These are phyloP conservation scores for Drosophila leontia DNA, from an alignment of 1,140 invertebrate genomes.

Conservation along the genomic window DNA sequence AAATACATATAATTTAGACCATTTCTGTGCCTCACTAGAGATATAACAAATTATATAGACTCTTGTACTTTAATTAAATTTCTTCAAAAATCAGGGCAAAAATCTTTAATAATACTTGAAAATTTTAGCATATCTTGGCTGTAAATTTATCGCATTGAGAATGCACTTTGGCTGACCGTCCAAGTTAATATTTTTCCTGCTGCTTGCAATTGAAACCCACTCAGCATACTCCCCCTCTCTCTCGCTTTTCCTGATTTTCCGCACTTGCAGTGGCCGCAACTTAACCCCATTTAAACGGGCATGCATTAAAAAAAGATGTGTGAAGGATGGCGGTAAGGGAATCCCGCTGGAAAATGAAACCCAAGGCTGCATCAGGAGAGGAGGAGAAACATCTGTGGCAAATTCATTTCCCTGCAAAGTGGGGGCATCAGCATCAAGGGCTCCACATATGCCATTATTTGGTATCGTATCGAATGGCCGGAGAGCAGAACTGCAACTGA, in stretches of 20 bases:
- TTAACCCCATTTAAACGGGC: conserved; percentile 71
- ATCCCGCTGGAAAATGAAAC: background rate
- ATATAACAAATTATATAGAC: background rate
- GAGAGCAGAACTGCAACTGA: conserved; percentile 28
- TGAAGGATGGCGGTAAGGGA: conserved; percentile 20
- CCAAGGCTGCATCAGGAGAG: background rate
- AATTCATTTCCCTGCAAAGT: conserved; percentile 73
- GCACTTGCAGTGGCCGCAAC: conserved; percentile 45
- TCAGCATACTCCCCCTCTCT: conserved; percentile 13
- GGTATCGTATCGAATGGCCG: conserved; percentile 4
- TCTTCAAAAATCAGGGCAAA: background rate
- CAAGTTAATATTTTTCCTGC: conserved; percentile 58
- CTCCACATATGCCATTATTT: conserved; percentile 6
- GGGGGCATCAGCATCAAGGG: conserved; percentile 55
- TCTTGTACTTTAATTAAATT: background rate
- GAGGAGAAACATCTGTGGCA: conserved; percentile 48
- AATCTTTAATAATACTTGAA: conserved; percentile 4
- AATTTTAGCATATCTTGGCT: conserved; percentile 34
- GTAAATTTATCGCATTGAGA: conserved; percentile 42
- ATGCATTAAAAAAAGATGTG: conserved; percentile 41
- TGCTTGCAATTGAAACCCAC: conserved; percentile 66
- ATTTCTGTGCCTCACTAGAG: too few relatives aligned
- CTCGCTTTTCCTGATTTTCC: background rate
- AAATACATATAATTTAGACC: background rate
- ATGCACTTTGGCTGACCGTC: conserved; percentile 27